Conservation (phyloP, 2,113 vertebrate species). For the Gallinago undulata region DNA sequence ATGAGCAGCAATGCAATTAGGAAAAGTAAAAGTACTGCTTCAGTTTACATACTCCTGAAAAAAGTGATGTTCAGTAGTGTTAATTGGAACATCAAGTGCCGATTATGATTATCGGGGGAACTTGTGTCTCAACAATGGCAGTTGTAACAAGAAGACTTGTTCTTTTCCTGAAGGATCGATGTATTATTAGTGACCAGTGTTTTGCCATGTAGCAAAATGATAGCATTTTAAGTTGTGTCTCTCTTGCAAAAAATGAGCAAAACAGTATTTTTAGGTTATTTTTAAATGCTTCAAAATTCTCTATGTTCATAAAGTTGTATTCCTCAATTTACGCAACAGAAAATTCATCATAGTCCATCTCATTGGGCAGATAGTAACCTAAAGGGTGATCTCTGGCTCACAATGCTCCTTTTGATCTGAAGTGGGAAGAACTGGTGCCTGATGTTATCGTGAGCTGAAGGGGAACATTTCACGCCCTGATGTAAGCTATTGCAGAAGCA, state of each 20-base stretch:
- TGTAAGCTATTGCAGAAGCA: not conserved
- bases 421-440: not conserved
- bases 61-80: not conserved
- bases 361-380: not conserved
- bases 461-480: not conserved
- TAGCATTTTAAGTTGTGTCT: not conserved
- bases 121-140: not conserved
- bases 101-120: not conserved
- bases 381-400: not conserved
- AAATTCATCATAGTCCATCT: not conserved
- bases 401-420: not conserved
- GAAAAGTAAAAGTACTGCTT: not conserved
- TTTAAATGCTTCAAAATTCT: not conserved
- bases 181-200: not conserved
- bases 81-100: constrained; percentile 6
- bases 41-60: not conserved
- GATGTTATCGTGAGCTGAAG: rapidly evolving
- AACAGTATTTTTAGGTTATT: not conserved
- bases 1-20: not conserved
- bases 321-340: not conserved
- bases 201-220: not conserved
- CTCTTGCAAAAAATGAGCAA: not conserved
- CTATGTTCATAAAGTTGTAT: not conserved
- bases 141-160: not conserved
- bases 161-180: not conserved